phyloP scores from a whole-genome alignment of 2,113 vertebrate genomes.

The Tricholaema leucomelas region DNA sequence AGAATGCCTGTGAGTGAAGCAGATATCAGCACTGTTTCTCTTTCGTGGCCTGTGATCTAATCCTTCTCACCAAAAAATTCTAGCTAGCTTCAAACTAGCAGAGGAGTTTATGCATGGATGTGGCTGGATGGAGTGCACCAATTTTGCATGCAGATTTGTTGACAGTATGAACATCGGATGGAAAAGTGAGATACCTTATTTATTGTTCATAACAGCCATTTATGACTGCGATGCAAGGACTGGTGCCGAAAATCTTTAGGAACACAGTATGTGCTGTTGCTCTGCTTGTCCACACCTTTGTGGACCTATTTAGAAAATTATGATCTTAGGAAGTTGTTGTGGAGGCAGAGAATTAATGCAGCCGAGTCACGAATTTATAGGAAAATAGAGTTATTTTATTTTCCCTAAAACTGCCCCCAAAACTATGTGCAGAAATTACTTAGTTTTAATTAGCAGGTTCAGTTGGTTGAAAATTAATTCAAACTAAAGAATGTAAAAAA shows the following conservation, averaged over 20 bases:
- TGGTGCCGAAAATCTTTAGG: background rate
- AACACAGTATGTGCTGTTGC: background rate
- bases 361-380: too few species aligned
- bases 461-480: background rate
- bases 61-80: too few species aligned
- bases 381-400: too few species aligned
- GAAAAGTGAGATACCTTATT: background rate
- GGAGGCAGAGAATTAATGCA: too few species aligned
- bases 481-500: background rate
- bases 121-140: background rate
- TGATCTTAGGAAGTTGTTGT: background rate
- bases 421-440: too few species aligned
- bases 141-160: background rate
- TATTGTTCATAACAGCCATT: background rate
- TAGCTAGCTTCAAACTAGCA: too few species aligned
- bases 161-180: background rate
- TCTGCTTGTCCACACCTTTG: background rate
- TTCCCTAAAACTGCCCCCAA: too few species aligned
- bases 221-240: background rate
- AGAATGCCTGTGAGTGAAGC: too few species aligned
- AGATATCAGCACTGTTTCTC: too few species aligned
- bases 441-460: too few species aligned
- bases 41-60: too few species aligned
- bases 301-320: fast-evolving
- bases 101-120: background rate